Base-by-base conservation (phyloP, 2,797 vertebrate genomes). In the Florisuga fusca region DNA sequence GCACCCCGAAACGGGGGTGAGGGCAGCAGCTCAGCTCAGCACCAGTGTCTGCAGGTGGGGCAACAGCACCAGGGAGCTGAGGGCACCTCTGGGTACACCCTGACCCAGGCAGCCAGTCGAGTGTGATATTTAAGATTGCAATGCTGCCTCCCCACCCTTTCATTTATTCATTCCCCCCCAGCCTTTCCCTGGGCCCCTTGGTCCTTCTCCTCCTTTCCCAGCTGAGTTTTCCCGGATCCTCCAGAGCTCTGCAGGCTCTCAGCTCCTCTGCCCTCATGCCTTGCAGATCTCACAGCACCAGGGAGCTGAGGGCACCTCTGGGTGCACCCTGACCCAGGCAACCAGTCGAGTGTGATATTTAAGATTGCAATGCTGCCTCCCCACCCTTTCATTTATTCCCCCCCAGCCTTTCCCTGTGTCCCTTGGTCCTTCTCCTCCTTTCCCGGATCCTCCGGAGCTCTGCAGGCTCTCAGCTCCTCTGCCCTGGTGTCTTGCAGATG, bases 401-500 rank as follows among this genome's bases (percentile, higher is more conserved):
- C 29, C 46, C 41, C 16, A 64, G 0, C 6, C 0, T 51, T 6
- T 25, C 55, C 71, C 23, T 3, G 0, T n/a, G 78, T 15, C 23
- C 41, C 31, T 6, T 6, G 0, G 41, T 61, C 10, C 58, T 21
- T 76, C n/a, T 61, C 20, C 43, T 57, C 46, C 73, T 54, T 57
- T 34, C 74, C 73, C 2, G 50, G 33, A 27, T 5, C 45, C 46
- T 20, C 0, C 9, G 4, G 43, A 3, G n/a, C 27, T 1, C 2
- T 3, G 17, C 86, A 63, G 84, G 8, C 19, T 34, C 87, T 93
- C 68, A 97, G 50, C 69, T 36, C 6, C 0, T 21, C 0, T 22
- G 61, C 20, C 38, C 55, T 95, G 87, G 55, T 96, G 58, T 85
- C 93, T 96, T 93, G 66, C 98, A 99, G 99, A 98, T 99, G 98